A percentile compares a stretch with the other conserved stretches of the same genome.
These are phyloP conservation scores for Heterochromis multidens DNA, from an alignment of 2,113 vertebrate genomes.

Conservation along the genomic window DNA sequence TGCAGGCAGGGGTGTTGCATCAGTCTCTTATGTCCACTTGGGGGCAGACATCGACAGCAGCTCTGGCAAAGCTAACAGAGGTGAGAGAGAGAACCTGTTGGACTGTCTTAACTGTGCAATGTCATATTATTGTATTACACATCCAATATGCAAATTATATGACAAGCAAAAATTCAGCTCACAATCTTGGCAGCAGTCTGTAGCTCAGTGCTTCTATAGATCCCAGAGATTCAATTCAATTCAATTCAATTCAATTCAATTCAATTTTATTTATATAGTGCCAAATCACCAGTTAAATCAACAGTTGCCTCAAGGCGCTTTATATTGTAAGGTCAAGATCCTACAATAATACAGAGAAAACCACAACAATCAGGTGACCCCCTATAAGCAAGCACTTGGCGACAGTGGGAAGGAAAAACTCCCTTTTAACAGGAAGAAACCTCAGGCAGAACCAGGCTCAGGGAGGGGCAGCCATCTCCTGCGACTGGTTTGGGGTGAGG, in stretches of 20 bases:
- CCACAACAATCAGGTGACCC: neutral
- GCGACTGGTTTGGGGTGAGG: no score
- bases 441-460: rapidly evolving
- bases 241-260: neutral
- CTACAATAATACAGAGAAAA: neutral
- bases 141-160: neutral
- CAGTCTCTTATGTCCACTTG: slow-evolving; percentile 36
- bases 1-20: slow-evolving; percentile 1
- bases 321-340: neutral
- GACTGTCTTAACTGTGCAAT: neutral
- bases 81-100: neutral
- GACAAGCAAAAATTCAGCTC: rapidly evolving
- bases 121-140: neutral
- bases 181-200: neutral
- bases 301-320: neutral
- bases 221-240: neutral
- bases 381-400: rapidly evolving
- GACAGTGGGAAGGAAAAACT: rapidly evolving
- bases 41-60: slow-evolving; percentile 59
- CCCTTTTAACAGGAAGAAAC: rapidly evolving
- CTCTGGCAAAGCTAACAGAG: neutral
- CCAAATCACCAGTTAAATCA: neutral
- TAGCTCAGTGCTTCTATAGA: neutral
- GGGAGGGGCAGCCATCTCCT: rapidly evolving
- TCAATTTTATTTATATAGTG: neutral